These are phyloP conservation scores for Melanargia galathea DNA, from an alignment of 2,888 invertebrate species.

Conservation along the genomic window DNA sequence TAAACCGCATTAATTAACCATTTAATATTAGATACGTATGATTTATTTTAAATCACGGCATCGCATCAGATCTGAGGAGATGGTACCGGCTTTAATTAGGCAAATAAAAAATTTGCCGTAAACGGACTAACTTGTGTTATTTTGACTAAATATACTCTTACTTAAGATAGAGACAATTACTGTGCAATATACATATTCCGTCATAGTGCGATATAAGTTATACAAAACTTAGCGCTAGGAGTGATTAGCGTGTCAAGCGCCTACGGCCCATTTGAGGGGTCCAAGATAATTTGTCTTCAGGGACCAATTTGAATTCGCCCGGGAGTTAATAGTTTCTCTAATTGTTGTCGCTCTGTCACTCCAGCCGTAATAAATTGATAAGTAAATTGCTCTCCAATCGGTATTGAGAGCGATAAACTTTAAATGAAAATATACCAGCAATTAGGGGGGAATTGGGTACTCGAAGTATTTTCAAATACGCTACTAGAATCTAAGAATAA, in stretches of 20 bases:
- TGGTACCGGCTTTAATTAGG: too few species aligned
- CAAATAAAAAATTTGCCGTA: too few species aligned
- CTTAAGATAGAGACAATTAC: too few species aligned
- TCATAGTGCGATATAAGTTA: constrained; percentile 8
- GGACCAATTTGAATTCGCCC: constrained; percentile 63
- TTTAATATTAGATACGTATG: too few species aligned
- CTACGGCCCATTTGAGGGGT: constrained; percentile 32
- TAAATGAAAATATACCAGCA: background rate
- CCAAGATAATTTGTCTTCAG: constrained; percentile 41
- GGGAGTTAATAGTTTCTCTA: constrained; percentile 66
- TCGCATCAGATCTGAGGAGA: too few species aligned
- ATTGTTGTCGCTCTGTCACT: constrained; percentile 59
- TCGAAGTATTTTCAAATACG: too few species aligned
- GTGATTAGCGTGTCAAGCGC: constrained; percentile 33
- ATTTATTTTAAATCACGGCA: too few species aligned
- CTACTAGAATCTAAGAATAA: too few species aligned
- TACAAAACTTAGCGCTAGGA: constrained; percentile 30
- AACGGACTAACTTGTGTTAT: too few species aligned
- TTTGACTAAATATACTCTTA: too few species aligned
- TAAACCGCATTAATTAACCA: too few species aligned
- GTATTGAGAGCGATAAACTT: background rate
- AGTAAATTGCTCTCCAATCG: constrained; percentile 32
- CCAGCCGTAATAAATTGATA: constrained; percentile 38
- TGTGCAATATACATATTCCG: background rate
- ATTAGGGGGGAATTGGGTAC: background rate